Evolutionary conservation across 2,888 invertebrate genomes (phyloP).

Genomic region (Drosophila neotestacea): DNA sequence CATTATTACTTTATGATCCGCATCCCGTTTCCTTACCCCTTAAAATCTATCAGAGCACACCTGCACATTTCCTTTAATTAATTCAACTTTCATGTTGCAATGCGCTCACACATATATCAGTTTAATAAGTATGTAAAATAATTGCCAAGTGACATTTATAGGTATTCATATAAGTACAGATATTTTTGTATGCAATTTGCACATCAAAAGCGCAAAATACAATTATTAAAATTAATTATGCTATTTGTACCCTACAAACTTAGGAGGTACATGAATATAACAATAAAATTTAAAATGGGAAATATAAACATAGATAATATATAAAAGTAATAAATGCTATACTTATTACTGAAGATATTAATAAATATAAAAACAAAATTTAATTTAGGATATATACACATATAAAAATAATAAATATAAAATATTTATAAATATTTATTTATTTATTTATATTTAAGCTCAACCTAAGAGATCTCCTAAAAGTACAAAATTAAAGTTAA

Average conservation of each 20-base stretch:
- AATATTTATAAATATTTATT: no score
- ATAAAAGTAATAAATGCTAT: neutral
- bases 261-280: no score
- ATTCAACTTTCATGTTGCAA: constrained; percentile 42
- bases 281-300: no score
- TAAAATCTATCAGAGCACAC: constrained; percentile 16
- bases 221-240: constrained; percentile 10
- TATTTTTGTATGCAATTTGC: constrained; percentile 39
- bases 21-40: constrained; percentile 1
- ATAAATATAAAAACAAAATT: neutral
- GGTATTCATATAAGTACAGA: neutral
- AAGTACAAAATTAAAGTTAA: constrained; percentile 4
- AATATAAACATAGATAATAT: neutral
- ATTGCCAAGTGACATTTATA: constrained; percentile 37
- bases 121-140: constrained; percentile 46
- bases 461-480: no score
- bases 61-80: constrained; percentile 56
- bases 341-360: neutral
- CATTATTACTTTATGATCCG: constrained; percentile 33
- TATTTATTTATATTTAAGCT: no score
- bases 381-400: neutral
- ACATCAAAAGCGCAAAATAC: constrained; percentile 55
- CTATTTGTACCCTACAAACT: constrained; percentile 6
- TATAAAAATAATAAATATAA: neutral
- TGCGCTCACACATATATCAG: constrained; percentile 66